These are phyloP conservation scores for Leiothrix lutea DNA, from an alignment of 2,113 vertebrate genomes.

Conservation along the genomic window DNA sequence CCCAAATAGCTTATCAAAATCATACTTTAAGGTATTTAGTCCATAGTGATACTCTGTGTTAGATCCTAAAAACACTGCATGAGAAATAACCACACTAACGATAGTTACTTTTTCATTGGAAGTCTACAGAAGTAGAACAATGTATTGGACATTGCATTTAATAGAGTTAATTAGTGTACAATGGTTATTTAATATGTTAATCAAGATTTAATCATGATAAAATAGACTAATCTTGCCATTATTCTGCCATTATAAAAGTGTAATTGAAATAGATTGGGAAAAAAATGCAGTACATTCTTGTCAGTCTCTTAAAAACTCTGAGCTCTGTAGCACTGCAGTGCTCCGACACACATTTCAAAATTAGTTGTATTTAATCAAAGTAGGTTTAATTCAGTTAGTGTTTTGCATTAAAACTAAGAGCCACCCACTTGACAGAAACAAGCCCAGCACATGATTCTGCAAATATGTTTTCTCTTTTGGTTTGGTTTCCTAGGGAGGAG, in stretches of 20 bases:
- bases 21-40: not conserved
- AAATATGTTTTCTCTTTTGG: not conserved
- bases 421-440: not conserved
- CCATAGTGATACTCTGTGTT: not conserved
- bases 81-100: not conserved
- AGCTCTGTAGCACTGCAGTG: not conserved
- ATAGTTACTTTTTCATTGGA: slow-evolving; percentile 8
- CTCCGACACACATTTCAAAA: not conserved
- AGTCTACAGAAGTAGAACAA: slow-evolving; percentile 19
- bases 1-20: not conserved
- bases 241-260: slow-evolving; percentile 28
- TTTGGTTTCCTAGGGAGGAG: not conserved
- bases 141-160: slow-evolving; percentile 45
- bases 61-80: not conserved
- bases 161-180: slow-evolving; percentile 56
- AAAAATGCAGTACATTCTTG: not conserved
- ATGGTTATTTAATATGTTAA: slow-evolving; percentile 63
- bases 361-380: not conserved
- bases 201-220: slow-evolving; percentile 58
- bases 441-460: not conserved
- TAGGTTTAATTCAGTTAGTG: not conserved
- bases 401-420: not conserved
- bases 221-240: slow-evolving; percentile 48
- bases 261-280: slow-evolving; percentile 55
- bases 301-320: not conserved